A percentile compares a stretch with the other conserved stretches of the same genome.
These are phyloP conservation scores for Spodoptera frugiperda DNA, from an alignment of 1,140 invertebrate genomes.

Conservation along the genomic window DNA sequence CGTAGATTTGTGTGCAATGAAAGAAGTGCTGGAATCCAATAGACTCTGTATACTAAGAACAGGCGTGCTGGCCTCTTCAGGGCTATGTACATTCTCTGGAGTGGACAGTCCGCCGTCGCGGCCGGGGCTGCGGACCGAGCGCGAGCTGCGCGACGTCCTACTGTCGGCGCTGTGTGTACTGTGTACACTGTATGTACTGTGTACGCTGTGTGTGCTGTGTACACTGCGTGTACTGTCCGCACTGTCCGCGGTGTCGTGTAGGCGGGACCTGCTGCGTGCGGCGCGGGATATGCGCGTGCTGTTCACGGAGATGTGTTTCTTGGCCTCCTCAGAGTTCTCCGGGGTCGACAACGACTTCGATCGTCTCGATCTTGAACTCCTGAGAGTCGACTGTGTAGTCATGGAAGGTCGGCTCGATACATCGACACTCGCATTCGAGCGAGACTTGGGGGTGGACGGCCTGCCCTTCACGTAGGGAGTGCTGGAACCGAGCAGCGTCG, in stretches of 20 bases:
- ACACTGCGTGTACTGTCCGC: too few relatives aligned
- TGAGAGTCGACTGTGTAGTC: not conserved
- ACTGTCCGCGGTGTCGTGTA: slow-evolving; percentile 58
- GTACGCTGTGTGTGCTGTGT: slow-evolving; percentile 50
- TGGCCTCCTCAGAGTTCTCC: slow-evolving; percentile 49
- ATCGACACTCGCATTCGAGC: not conserved
- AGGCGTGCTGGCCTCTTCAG: slow-evolving; percentile 67
- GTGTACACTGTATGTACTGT: too few relatives aligned
- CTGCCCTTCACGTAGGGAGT: slow-evolving; percentile 62
- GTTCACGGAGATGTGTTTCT: slow-evolving; percentile 52
- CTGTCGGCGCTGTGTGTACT: slow-evolving; percentile 54
- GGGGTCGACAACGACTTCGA: slow-evolving; percentile 57
- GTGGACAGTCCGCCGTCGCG: slow-evolving; percentile 59
- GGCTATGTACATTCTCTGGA: slow-evolving; percentile 67
- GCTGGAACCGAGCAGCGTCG: slow-evolving; percentile 61
- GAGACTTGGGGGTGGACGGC: not conserved
- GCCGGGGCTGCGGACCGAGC: slow-evolving; percentile 21
- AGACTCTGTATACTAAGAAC: slow-evolving; percentile 72
- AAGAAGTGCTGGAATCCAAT: slow-evolving; percentile 63
- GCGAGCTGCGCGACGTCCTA: slow-evolving; percentile 55
- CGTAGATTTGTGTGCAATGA: slow-evolving; percentile 42
- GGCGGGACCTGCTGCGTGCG: slow-evolving; percentile 61
- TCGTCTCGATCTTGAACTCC: slow-evolving; percentile 33
- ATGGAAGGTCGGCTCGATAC: slow-evolving; percentile 5
- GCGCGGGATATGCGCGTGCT: slow-evolving; percentile 54